Conservation (phyloP, 30 jellyfish, hydroid and myxozoan genomes). For the Aurelia aurita complex sp. Pacific region DNA sequence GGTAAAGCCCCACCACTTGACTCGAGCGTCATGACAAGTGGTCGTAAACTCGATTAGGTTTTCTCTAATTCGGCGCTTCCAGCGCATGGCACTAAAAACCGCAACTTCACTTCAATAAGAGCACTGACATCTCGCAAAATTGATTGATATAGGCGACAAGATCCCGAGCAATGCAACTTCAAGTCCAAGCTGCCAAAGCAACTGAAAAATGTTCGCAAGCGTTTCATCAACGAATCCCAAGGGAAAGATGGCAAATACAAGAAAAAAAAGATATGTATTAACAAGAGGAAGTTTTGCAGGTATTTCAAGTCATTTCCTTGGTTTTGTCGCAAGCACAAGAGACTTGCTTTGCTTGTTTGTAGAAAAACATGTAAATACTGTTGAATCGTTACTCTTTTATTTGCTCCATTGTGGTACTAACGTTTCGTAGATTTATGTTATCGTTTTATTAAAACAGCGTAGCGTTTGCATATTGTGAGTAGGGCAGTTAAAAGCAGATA, state of each 20-base stretch:
- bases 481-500: no score
- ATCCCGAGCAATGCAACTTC: constrained; percentile 59
- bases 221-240: constrained; percentile 32
- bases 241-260: constrained; percentile 10
- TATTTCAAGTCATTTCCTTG: constrained; percentile 32
- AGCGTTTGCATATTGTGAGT: no score
- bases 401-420: no score
- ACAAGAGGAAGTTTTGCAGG: constrained; percentile 41
- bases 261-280: constrained; percentile 18
- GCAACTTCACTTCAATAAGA: background rate
- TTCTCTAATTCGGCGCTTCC: no score
- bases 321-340: constrained; percentile 22
- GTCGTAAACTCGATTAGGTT: background rate
- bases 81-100: no score
- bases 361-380: constrained; percentile 12
- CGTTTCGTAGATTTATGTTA: no score
- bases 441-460: no score
- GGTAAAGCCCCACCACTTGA: no score
- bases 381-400: background rate
- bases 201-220: constrained; percentile 30
- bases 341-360: constrained; percentile 2
- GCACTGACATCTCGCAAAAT: background rate
- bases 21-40: no score
- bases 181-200: constrained; percentile 27
- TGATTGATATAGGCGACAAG: constrained; percentile 38